phyloP scores from a whole-genome alignment of 2,797 vertebrate genomes.

The Melanotaenia pygmaea region DNA sequence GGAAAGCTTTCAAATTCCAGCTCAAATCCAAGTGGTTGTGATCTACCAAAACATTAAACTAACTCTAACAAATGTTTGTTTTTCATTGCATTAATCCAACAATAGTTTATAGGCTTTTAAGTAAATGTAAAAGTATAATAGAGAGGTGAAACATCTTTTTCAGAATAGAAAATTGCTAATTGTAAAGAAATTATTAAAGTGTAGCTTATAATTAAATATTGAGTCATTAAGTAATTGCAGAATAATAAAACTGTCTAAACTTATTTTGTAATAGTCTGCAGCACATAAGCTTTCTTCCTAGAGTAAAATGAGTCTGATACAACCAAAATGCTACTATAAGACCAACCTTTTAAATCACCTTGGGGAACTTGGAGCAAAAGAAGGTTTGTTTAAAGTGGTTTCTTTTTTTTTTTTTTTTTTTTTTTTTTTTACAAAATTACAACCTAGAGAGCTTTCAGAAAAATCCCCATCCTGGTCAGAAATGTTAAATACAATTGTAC shows the following conservation, averaged over 20 bases:
- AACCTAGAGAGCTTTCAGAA: not conserved
- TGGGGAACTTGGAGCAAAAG: not conserved
- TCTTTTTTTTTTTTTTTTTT: no score
- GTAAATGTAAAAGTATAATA: not conserved
- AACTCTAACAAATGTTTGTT: not conserved
- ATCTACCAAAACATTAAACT: not conserved
- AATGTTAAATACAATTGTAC: slow-evolving; percentile 8
- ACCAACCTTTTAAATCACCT: not conserved
- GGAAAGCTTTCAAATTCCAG: no score
- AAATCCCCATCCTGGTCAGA: not conserved
- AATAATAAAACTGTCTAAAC: not conserved
- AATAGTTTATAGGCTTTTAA: not conserved
- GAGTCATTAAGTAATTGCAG: not conserved
- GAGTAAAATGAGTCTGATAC: not conserved
- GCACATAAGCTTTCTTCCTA: not conserved
- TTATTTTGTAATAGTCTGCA: not conserved
- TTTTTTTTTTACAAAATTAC: not conserved
- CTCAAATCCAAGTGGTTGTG: not conserved
- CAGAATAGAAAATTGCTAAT: not conserved
- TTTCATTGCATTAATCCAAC: not conserved
- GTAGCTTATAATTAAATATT: not conserved
- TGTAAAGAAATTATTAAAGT: not conserved
- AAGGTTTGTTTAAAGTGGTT: not conserved
- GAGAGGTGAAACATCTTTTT: not conserved
- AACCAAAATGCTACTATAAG: not conserved